Evolutionary conservation across 2,888 invertebrate species (phyloP).

Genomic region (Callyntrura guangdongensis): DNA sequence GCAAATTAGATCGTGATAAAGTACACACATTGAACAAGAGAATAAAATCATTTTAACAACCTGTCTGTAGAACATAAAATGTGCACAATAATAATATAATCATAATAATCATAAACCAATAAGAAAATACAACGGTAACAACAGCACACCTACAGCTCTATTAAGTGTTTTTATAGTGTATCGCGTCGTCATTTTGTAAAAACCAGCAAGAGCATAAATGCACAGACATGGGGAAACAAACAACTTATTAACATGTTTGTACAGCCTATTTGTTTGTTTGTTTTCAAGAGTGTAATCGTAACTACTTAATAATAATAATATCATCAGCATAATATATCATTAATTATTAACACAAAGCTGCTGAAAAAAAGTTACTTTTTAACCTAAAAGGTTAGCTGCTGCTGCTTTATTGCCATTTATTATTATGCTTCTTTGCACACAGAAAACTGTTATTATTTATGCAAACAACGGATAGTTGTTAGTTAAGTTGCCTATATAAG

Average conservation of each 20-base stretch:
- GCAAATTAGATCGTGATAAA: slow-evolving; percentile 73
- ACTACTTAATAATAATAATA: slow-evolving; percentile 16
- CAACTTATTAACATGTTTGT: not conserved
- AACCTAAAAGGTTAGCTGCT: slow-evolving; percentile 5
- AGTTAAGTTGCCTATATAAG: slow-evolving; percentile 3
- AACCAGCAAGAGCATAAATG: not conserved
- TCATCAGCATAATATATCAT: slow-evolving; percentile 69
- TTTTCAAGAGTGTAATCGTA: slow-evolving; percentile 40
- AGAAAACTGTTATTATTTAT: slow-evolving; percentile 39
- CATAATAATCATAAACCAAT: not conserved
- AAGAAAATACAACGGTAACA: no score
- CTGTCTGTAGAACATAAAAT: slow-evolving; percentile 2
- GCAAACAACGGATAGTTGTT: not conserved
- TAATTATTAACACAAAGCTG: slow-evolving; percentile 55
- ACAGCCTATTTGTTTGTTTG: slow-evolving; percentile 45
- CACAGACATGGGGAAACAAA: not conserved
- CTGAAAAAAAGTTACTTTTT: slow-evolving; percentile 40
- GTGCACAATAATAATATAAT: slow-evolving; percentile 20
- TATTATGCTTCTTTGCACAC: slow-evolving; percentile 24
- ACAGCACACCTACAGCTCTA: no score
- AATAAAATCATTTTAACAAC: slow-evolving; percentile 23
- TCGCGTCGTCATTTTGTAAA: slow-evolving; percentile 38
- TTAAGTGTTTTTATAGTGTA: no score
- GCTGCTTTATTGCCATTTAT: not conserved
- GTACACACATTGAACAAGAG: not conserved